These are phyloP conservation scores for Schizopygopsis malacanthus DNA, from an alignment of 2,797 vertebrate species.

Conservation along the genomic window DNA sequence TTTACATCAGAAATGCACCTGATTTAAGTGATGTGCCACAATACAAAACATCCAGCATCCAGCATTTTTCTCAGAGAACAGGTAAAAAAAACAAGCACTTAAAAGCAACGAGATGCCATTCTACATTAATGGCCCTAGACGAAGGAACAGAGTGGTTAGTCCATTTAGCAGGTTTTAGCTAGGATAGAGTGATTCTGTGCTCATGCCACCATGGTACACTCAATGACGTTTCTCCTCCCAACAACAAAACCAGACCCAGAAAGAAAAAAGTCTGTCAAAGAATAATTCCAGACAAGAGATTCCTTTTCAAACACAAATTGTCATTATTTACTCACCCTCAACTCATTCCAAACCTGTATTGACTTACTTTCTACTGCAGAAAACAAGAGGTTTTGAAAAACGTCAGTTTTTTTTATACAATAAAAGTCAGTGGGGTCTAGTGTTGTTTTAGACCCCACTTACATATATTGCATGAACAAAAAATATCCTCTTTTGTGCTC, in stretches of 20 bases:
- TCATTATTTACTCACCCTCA: background rate
- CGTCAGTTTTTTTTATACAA: background rate
- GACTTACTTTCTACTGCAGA: background rate
- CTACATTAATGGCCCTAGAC: background rate
- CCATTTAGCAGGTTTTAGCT: constrained; percentile 11
- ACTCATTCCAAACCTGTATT: background rate
- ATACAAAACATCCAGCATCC: background rate
- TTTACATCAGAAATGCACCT: constrained; percentile 4
- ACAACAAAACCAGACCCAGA: background rate
- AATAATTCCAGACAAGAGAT: background rate
- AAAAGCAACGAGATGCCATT: constrained; percentile 16
- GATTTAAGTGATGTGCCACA: background rate
- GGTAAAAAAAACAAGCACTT: constrained; percentile 23
- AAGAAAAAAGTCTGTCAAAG: constrained; percentile 1
- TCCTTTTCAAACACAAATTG: background rate
- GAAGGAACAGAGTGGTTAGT: background rate
- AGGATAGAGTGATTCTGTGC: background rate
- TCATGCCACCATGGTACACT: background rate
- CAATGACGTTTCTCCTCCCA: background rate
- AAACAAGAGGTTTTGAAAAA: background rate
- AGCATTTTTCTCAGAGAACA: constrained; percentile 4
- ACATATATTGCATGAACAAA: background rate
- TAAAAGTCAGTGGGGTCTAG: background rate
- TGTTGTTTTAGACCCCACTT: background rate
- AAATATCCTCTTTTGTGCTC: background rate